Evolutionary conservation across 2,888 invertebrate genomes (phyloP), one percentile per base, ranked within the genome.

Genomic region (Sinelater perroti): DNA sequence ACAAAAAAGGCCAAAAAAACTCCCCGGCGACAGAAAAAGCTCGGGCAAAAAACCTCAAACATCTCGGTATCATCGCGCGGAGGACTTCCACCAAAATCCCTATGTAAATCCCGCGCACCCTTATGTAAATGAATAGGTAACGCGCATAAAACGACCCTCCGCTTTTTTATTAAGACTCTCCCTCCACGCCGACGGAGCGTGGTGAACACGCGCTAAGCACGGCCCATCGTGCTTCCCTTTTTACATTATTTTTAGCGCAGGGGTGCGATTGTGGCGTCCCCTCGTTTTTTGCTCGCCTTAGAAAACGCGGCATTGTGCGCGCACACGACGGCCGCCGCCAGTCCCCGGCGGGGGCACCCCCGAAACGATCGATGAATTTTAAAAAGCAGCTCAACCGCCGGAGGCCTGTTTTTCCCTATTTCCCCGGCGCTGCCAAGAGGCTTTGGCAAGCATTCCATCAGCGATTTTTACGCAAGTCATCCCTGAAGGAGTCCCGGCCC

Each of bases 181-280:
- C 59, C 55, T 62, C 56, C 56, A 20, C 47, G 35, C 31, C 56
- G 54, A 59, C 56, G 66, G 63, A 66, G 62, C 66, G 67, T 64
- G 65, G 65, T 61, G 56, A 31, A 64, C 67, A 64, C 67, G 64
- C 67, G 64, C 58, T 58, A 54, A 60, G 65, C 62, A 65, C 67
- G 60, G 56, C 65, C 67, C 57, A 65, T 50, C 47, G 56, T 38
- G 56, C 59, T 63, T 63, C 63, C 61, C 65, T 65, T 67, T 67
- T 67, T 66, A 64, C 54, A 64, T 62, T 67, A 66, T 66, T 67
- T 67, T 66, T 67, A 63, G 60, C 54, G 33, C 42, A 60, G 61
- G 67, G 66, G 55, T 26, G n/a, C 56, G 50, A 51, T 52, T 51
- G 33, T 57, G 28, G 13, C 26, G 31, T 47, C 55, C 63, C 63